Conservation (phyloP, 2,797 vertebrate genomes). For the Prionace glauca region DNA sequence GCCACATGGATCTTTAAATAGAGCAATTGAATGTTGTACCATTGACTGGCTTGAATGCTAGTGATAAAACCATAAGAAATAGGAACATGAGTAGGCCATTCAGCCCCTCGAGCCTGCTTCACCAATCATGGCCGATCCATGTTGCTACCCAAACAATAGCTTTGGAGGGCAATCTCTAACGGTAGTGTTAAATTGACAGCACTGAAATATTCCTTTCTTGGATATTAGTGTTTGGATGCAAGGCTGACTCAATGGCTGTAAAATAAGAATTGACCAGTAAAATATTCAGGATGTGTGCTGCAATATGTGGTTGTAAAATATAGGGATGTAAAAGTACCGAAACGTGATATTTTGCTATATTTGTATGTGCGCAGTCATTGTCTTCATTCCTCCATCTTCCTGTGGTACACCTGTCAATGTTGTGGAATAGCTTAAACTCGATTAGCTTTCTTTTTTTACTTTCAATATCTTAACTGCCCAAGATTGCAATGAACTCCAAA, state of each 20-base stretch:
- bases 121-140: too few species aligned
- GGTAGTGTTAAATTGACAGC: not conserved
- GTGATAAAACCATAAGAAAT: too few species aligned
- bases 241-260: not conserved
- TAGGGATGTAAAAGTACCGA: slow-evolving; percentile 5
- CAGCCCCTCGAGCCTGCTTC: too few species aligned
- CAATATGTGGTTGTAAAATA: not conserved
- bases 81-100: too few species aligned
- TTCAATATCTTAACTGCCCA: not conserved
- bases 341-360: not conserved
- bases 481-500: too few species aligned
- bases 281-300: slow-evolving; percentile 3
- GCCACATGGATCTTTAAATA: not conserved
- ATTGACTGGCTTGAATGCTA: not conserved
- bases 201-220: not conserved
- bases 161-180: not conserved
- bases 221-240: not conserved
- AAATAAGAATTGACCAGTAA: not conserved
- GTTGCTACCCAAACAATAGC: not conserved
- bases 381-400: not conserved
- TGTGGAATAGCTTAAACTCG: not conserved
- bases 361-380: not conserved
- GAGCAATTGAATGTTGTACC: not conserved
- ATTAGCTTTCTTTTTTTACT: not conserved
- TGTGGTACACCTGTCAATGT: not conserved